Base-by-base conservation (phyloP, 2,113 vertebrate species). In the human region DNA sequence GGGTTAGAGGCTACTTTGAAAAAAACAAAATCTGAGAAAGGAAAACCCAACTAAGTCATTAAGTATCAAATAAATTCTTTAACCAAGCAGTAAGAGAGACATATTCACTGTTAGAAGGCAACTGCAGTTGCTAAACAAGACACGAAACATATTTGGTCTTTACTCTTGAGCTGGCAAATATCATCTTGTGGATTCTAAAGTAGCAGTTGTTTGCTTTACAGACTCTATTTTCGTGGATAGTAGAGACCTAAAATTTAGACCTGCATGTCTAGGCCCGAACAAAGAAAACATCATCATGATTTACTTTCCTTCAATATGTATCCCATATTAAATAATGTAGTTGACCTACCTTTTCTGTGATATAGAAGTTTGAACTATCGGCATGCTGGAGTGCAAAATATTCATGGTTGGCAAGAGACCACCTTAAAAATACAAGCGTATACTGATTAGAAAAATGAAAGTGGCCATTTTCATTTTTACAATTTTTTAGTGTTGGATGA, bases 331-430 rank as follows among this genome's bases (percentile, higher is more conserved):
- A 97, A 78, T 0, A 4, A 79, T n/a, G 59, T 14, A 13, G 20
- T 3, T 2, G 45, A 97, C 97, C 92, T 98, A 99, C 99, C 99
- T 99, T 99, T 98, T 99, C 99, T 0, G 99, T 99, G 98, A 99
- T 99, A 98, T 99, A 99, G 98, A 99, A 99, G 98, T 99, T 99
- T 25, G 99, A 99, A 30, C 99, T 98, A 66, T 99, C 99, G 3
- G 99, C 99, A 90, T 99, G 99, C 97, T 99, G 99, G 98, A 99
- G 98, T 45, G 99, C 99, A 98, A 98, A 99, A 96, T 98, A 99
- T 97, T 99, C 99, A 78, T 99, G 99, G 98, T 99, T 99, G 97
- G 99, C 98, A 97, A 99, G 98, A 86, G 99, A 99, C 99, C 99
- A 99, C 97, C 99, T 99, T 95, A 96, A 98, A 88, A 98, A 87